These are phyloP conservation scores for Ridgeia piscesae DNA, from an alignment of 1,140 invertebrate species.

Conservation along the genomic window DNA sequence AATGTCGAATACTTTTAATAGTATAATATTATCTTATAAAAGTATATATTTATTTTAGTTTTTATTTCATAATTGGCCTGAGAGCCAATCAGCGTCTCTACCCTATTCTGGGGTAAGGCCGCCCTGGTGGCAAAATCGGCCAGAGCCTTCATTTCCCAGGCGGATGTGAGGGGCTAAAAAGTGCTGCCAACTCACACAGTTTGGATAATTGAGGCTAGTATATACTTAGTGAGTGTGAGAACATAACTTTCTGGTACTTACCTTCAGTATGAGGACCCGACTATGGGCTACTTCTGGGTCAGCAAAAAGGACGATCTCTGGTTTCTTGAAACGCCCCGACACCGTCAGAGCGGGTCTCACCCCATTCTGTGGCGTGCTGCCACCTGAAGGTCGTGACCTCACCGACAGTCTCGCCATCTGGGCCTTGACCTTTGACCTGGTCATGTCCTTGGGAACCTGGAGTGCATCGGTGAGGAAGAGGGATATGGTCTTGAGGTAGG, in stretches of 20 bases:
- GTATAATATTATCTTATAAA: no score
- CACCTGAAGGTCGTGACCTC: not conserved
- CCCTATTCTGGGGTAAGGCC: no score
- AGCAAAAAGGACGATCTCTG: constrained; percentile 77
- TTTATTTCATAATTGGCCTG: no score
- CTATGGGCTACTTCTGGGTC: constrained; percentile 69
- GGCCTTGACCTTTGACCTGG: not conserved
- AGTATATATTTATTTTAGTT: no score
- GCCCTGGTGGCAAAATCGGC: no score
- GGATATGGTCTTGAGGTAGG: constrained; percentile 6
- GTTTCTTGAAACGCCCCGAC: constrained; percentile 62
- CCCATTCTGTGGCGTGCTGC: not conserved
- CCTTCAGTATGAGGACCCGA: constrained; percentile 70
- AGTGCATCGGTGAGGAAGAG: constrained; percentile 15
- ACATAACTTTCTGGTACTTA: constrained; percentile 32
- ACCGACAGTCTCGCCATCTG: not conserved
- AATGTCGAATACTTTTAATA: no score
- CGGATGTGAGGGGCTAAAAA: no score
- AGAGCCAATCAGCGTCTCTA: no score
- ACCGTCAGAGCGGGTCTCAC: constrained; percentile 46
- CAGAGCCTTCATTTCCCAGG: no score
- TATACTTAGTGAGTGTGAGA: no score
- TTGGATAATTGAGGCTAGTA: no score
- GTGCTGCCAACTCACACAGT: no score
- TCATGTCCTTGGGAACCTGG: not conserved